Percentiles rank a stretch among this genome's conserved stretches.
phyloP scores from a whole-genome alignment of 1,140 invertebrate species.

The Panagrolaimus sp. region DNA sequence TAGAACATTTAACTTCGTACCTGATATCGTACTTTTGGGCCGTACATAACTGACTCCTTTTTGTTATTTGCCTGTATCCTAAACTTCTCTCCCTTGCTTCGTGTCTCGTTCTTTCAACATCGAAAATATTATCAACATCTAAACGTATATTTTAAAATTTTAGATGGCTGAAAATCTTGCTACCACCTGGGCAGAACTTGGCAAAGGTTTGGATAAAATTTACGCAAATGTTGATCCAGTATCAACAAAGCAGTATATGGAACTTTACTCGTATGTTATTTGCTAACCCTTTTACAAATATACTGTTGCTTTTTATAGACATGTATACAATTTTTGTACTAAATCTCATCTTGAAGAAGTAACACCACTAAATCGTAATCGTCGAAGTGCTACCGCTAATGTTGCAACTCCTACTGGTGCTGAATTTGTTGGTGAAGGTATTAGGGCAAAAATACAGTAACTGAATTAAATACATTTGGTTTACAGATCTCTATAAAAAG shows the following conservation, averaged over 20 bases:
- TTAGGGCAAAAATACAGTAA: too few relatives aligned
- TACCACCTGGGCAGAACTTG: slow-evolving; percentile 11
- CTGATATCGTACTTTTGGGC: too few relatives aligned
- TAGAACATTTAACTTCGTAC: too few relatives aligned
- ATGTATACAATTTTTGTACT: slow-evolving; percentile 46
- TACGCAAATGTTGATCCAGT: slow-evolving; percentile 32
- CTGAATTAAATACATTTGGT: too few relatives aligned
- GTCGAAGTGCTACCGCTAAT: not conserved
- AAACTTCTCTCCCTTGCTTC: too few relatives aligned
- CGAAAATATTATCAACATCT: too few relatives aligned
- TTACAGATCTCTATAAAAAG: slow-evolving; percentile 82
- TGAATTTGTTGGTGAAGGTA: not conserved
- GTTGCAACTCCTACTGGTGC: not conserved
- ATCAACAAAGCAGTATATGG: slow-evolving; percentile 33
- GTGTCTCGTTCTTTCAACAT: too few relatives aligned
- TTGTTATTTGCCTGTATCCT: too few relatives aligned
- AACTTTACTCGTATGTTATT: slow-evolving; percentile 45
- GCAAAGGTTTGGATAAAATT: slow-evolving; percentile 34
- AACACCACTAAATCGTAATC: not conserved
- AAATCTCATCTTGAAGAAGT: not conserved
- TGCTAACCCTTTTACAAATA: not conserved
- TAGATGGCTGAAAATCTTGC: not conserved
- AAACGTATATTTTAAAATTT: too few relatives aligned
- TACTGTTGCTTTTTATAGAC: slow-evolving; percentile 26
- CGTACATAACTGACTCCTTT: too few relatives aligned